Evolutionary conservation across 2,797 vertebrate species (phyloP).

Genomic region (Enteromius afrohamiltoni): DNA sequence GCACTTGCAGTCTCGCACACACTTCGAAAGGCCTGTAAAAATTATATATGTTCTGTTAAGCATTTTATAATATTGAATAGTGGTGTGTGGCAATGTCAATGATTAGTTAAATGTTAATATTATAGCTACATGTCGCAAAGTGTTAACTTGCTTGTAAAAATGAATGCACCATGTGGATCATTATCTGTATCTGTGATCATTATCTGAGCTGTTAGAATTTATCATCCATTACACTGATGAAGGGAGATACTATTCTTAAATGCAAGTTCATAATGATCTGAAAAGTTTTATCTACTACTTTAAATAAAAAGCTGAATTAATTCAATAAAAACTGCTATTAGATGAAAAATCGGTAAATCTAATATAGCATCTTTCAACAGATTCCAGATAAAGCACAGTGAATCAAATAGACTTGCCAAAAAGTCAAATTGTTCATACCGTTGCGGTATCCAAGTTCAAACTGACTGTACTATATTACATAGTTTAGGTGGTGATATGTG

Average conservation of each 20-base stretch:
- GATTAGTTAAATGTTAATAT: background rate
- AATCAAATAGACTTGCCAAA: background rate
- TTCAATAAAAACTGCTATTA: background rate
- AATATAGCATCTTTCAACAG: background rate
- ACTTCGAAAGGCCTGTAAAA: background rate
- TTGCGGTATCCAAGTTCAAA: background rate
- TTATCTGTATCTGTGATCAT: background rate
- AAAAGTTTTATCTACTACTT: slow-evolving; percentile 21
- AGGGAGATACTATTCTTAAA: slow-evolving; percentile 28
- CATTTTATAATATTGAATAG: background rate
- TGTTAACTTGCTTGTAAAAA: background rate
- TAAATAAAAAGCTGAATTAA: background rate
- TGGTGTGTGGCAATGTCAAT: background rate
- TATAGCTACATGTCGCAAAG: background rate
- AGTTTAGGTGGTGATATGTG: background rate
- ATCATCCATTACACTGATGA: slow-evolving; percentile 24
- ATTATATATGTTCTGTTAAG: background rate
- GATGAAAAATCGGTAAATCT: background rate
- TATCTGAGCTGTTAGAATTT: background rate
- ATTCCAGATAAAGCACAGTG: background rate
- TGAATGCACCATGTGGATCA: background rate
- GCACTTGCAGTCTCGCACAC: background rate
- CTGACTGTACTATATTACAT: background rate
- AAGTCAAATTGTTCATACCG: background rate
- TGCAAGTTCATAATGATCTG: slow-evolving; percentile 41